Evolutionary conservation across 2,113 vertebrate genomes (phyloP).

Genomic region (Morone chrysops): DNA sequence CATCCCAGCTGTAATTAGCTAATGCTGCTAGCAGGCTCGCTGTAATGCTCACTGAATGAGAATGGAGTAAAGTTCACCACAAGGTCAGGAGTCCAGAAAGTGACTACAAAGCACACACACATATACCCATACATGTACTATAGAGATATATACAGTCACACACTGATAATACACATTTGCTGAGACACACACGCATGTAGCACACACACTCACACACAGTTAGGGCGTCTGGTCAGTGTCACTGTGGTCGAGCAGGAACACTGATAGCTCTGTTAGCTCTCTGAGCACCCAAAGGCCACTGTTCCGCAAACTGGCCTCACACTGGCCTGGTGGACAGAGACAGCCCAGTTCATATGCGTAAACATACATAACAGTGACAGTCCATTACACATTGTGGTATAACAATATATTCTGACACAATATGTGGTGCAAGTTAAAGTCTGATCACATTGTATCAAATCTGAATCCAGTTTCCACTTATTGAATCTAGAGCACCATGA

Average conservation of each 20-base stretch:
- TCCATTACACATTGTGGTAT: too few species aligned
- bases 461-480: neutral
- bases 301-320: constrained; percentile 5
- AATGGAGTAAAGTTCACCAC: constrained; percentile 61
- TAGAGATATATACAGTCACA: constrained; percentile 28
- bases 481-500: neutral
- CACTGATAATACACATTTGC: constrained; percentile 32
- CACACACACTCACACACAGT: neutral
- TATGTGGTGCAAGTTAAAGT: too few species aligned
- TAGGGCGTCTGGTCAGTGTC: constrained; percentile 52
- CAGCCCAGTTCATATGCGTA: too few species aligned
- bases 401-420: too few species aligned
- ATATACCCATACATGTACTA: neutral
- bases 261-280: constrained; percentile 33
- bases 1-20: constrained; percentile 71
- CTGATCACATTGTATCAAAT: neutral
- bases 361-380: too few species aligned
- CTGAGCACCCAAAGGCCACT: neutral
- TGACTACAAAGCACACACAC: neutral
- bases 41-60: constrained; percentile 47
- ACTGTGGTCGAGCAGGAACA: constrained; percentile 18
- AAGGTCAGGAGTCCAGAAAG: constrained; percentile 61
- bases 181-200: constrained; percentile 2
- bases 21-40: constrained; percentile 48
- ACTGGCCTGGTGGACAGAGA: neutral